These are phyloP conservation scores for Columba janthina DNA, from an alignment of 2,113 vertebrate genomes.

Conservation along the genomic window DNA sequence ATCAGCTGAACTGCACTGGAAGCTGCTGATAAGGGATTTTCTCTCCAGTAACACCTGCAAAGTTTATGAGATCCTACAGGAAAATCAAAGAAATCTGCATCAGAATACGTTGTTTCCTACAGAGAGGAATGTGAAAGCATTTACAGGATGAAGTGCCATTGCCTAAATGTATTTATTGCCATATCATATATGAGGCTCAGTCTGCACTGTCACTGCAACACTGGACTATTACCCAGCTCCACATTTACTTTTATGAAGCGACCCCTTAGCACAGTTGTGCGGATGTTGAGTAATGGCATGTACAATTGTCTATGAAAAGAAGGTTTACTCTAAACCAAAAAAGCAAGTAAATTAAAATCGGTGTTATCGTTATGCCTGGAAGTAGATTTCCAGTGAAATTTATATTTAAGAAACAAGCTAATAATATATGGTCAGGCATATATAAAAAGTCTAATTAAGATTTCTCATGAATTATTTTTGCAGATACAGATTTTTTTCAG, in stretches of 20 bases:
- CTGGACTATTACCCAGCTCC: background rate
- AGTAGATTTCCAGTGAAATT: background rate
- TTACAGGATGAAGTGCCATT: constrained; percentile 23
- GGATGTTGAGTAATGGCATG: background rate
- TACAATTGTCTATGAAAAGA: background rate
- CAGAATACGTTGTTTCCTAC: constrained; percentile 55
- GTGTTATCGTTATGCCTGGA: background rate
- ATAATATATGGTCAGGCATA: background rate
- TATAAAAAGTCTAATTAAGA: background rate
- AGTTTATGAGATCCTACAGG: constrained; percentile 59
- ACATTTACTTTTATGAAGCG: background rate
- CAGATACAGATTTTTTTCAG: background rate
- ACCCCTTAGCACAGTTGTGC: background rate
- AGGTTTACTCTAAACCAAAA: background rate
- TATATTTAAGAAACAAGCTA: background rate
- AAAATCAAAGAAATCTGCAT: constrained; percentile 62
- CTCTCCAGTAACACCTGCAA: constrained; percentile 40
- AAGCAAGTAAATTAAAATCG: background rate
- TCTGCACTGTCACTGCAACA: background rate
- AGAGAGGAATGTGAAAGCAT: constrained; percentile 7
- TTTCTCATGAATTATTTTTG: background rate
- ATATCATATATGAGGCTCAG: constrained; percentile 24
- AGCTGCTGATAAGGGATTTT: background rate
- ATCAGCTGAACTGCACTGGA: background rate
- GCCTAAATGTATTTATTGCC: constrained; percentile 59